Conservation (phyloP, 1,140 invertebrate species). For the Hypsibius dujardini region DNA sequence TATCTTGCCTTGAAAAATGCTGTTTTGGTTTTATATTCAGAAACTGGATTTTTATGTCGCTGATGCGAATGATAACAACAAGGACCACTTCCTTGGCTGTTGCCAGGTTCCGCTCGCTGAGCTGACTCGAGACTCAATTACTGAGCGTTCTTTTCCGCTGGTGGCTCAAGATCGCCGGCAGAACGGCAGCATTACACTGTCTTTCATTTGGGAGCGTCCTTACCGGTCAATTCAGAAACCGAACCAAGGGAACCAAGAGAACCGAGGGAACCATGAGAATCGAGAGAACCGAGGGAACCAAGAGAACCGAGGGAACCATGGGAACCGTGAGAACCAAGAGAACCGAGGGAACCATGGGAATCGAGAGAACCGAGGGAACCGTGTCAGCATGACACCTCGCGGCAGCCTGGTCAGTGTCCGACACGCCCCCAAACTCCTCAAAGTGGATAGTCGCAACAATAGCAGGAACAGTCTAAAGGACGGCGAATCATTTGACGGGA, state of each 20-base stretch:
- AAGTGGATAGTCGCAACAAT: neutral
- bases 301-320: neutral
- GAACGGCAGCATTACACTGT: neutral
- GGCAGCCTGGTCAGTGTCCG: slow-evolving; percentile 1
- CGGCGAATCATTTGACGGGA: no score
- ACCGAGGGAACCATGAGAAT: neutral
- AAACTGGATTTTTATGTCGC: slow-evolving; percentile 10
- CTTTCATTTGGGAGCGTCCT: neutral
- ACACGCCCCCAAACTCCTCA: neutral
- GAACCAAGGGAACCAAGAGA: neutral
- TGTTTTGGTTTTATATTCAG: neutral
- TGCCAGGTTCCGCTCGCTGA: neutral
- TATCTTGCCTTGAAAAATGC: no score
- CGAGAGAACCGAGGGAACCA: neutral
- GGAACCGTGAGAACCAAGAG: neutral
- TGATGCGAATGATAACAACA: neutral
- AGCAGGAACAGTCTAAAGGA: neutral
- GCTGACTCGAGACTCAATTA: neutral
- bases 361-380: neutral
- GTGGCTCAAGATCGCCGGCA: neutral
- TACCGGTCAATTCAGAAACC: neutral
- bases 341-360: neutral
- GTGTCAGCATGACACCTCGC: neutral
- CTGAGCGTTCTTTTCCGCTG: neutral
- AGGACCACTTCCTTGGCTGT: slow-evolving; percentile 8